These are phyloP conservation scores for Chamaea fasciata DNA, from an alignment of 2,113 vertebrate species.

Conservation along the genomic window DNA sequence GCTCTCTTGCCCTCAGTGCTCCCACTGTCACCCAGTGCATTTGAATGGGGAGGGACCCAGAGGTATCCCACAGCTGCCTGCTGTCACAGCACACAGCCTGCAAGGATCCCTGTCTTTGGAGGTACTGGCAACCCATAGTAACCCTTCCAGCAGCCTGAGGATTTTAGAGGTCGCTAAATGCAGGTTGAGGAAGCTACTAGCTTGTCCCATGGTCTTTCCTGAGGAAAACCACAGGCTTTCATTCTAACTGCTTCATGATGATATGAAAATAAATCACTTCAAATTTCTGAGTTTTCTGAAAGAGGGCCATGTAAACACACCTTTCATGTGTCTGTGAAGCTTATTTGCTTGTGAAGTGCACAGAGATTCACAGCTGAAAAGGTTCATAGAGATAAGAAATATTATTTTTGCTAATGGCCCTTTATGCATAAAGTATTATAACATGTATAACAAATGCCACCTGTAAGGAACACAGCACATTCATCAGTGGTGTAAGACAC, in stretches of 20 bases:
- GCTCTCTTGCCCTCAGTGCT: not conserved
- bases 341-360: not conserved
- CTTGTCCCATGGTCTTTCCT: not conserved
- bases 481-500: not conserved
- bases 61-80: not conserved
- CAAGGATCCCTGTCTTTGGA: not conserved
- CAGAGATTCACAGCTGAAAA: not conserved
- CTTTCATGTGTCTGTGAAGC: not conserved
- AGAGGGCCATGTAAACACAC: not conserved
- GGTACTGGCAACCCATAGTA: not conserved
- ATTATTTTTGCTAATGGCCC: not conserved
- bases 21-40: not conserved
- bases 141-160: not conserved
- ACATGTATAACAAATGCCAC: not conserved
- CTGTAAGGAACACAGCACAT: not conserved
- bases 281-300: not conserved
- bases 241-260: not conserved
- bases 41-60: accelerated
- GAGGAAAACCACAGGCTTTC: not conserved
- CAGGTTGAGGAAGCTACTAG: not conserved
- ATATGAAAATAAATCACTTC: not conserved
- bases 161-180: not conserved
- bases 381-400: not conserved
- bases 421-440: not conserved
- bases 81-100: not conserved